Conservation (phyloP, 2,797 vertebrate genomes). For the Parambassis ranga region DNA sequence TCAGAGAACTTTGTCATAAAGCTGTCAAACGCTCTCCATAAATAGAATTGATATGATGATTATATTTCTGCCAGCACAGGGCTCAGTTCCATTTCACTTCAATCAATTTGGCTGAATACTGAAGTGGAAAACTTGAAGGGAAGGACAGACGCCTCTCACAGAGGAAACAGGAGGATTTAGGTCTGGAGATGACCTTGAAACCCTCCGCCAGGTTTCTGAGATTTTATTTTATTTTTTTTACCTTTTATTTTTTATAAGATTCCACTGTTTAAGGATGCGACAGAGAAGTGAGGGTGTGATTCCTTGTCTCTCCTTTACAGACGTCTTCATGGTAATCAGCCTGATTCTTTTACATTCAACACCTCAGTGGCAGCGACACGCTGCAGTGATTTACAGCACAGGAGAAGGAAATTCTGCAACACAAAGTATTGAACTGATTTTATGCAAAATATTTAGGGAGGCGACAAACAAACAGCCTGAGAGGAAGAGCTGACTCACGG, state of each 20-base stretch:
- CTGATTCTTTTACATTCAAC: not conserved
- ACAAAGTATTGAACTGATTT: too few relatives aligned
- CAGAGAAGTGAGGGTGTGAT: not conserved
- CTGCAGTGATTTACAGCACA: too few relatives aligned
- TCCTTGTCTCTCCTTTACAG: not conserved
- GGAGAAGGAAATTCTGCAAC: too few relatives aligned
- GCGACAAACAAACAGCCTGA: not conserved
- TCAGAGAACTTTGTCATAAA: slow-evolving; percentile 41
- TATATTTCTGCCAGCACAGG: slow-evolving; percentile 33
- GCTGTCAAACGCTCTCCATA: slow-evolving; percentile 46
- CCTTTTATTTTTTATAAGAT: not conserved
- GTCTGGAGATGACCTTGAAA: slow-evolving; percentile 18
- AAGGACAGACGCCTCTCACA: slow-evolving; percentile 3
- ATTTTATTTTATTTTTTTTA: rapidly evolving
- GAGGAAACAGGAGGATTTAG: not conserved
- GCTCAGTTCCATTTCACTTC: slow-evolving; percentile 45
- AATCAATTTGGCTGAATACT: slow-evolving; percentile 46
- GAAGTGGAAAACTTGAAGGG: slow-evolving; percentile 37
- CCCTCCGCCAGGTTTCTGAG: not conserved
- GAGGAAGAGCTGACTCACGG: too few relatives aligned
- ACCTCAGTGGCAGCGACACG: not conserved
- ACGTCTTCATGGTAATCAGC: not conserved
- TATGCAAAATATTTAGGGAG: too few relatives aligned
- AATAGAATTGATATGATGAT: slow-evolving; percentile 55
- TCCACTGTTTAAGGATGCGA: not conserved